phyloP scores from a whole-genome alignment of 1,140 invertebrate genomes.

The Achroia grisella region DNA sequence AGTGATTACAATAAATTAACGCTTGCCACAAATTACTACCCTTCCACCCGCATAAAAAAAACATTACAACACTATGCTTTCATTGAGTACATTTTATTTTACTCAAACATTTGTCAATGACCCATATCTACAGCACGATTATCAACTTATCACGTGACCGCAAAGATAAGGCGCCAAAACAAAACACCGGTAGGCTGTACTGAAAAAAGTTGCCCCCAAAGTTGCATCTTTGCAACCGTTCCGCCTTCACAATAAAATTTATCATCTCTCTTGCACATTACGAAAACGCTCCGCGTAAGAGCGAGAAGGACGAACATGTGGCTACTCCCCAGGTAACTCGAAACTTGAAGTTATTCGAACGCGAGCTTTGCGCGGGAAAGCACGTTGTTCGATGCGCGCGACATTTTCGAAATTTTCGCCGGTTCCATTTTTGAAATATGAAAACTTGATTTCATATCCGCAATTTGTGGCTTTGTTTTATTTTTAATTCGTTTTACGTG shows the following conservation, averaged over 20 bases:
- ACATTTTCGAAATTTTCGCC: constrained; percentile 17
- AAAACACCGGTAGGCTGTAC: constrained; percentile 39
- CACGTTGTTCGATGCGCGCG: constrained; percentile 42
- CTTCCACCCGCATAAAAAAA: too few species aligned
- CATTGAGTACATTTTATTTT: too few species aligned
- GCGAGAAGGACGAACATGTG: constrained; percentile 18
- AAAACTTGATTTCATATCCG: constrained; percentile 8
- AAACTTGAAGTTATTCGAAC: constrained; percentile 55
- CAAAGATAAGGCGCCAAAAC: constrained; percentile 58
- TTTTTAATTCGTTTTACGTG: constrained; percentile 13
- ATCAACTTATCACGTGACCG: constrained; percentile 35
- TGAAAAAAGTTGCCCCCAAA: constrained; percentile 35
- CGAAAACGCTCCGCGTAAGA: constrained; percentile 15
- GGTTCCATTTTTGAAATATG: constrained; percentile 17
- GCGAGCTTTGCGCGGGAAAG: constrained; percentile 64
- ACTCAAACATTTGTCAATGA: constrained; percentile 17
- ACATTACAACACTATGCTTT: too few species aligned
- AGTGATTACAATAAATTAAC: too few species aligned
- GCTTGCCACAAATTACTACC: too few species aligned
- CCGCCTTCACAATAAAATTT: constrained; percentile 45
- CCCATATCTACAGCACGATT: constrained; percentile 13
- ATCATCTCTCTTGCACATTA: constrained; percentile 23
- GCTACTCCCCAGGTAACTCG: constrained; percentile 54
- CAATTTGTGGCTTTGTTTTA: constrained; percentile 19
- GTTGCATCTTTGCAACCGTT: constrained; percentile 34